Evolutionary conservation across 2,797 vertebrate species (phyloP).

Genomic region (Arnoldichthys spilopterus): DNA sequence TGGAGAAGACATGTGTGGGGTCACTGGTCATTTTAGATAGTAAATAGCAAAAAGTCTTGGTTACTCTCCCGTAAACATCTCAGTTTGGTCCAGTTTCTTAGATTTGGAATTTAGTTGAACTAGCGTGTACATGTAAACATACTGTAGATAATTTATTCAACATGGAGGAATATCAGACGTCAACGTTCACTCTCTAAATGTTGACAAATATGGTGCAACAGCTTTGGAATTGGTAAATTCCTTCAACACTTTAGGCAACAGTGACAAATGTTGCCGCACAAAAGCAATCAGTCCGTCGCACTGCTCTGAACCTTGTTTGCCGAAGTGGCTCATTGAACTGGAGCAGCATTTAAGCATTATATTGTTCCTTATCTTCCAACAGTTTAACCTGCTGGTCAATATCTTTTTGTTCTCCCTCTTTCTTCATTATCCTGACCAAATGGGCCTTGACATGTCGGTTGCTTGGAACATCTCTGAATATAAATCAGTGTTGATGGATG

Average conservation of each 20-base stretch:
- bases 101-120: no score
- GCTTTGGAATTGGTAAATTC: constrained; percentile 28
- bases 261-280: constrained; percentile 23
- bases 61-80: no score
- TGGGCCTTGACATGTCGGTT: constrained; percentile 62
- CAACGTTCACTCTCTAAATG: constrained; percentile 12
- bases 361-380: constrained; percentile 37
- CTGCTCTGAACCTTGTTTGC: constrained; percentile 32
- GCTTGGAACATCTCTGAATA: constrained; percentile 50
- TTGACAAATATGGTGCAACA: constrained; percentile 10
- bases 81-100: no score
- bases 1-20: no score
- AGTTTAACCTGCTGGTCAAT: constrained; percentile 45
- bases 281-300: constrained; percentile 46
- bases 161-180: neutral
- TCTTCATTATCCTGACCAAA: constrained; percentile 55
- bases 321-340: constrained; percentile 34
- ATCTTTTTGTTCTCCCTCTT: constrained; percentile 37
- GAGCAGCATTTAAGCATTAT: constrained; percentile 20
- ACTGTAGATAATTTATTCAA: neutral
- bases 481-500: constrained; percentile 67
- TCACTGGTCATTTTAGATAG: no score
- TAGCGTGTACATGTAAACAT: neutral
- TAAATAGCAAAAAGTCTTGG: no score
- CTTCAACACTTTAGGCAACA: neutral